These are phyloP conservation scores for Oophaga sylvatica DNA, from an alignment of 2,797 vertebrate genomes.

Conservation along the genomic window DNA sequence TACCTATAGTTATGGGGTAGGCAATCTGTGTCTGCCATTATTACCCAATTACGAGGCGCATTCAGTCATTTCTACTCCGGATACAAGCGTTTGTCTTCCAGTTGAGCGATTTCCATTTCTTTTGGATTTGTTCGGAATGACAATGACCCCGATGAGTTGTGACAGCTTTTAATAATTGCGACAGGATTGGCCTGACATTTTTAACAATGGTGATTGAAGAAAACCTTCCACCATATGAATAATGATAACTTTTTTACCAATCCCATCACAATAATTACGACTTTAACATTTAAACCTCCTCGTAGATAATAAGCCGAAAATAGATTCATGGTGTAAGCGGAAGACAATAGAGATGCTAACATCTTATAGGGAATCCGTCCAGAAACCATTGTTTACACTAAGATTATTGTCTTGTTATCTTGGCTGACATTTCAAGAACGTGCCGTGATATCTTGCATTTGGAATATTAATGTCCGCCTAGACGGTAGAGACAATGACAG, in stretches of 20 bases:
- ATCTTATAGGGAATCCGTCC: constrained; percentile 20
- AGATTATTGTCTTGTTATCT: constrained; percentile 46
- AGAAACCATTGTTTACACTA: constrained; percentile 37
- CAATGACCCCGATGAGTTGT: constrained; percentile 43
- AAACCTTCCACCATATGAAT: constrained; percentile 48
- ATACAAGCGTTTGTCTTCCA: constrained; percentile 33
- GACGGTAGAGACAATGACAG: neutral
- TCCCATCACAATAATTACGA: constrained; percentile 23
- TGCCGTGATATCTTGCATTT: neutral
- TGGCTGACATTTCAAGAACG: constrained; percentile 26
- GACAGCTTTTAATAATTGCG: constrained; percentile 54
- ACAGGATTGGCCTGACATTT: constrained; percentile 51
- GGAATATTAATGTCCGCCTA: constrained; percentile 14
- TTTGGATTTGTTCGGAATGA: constrained; percentile 49
- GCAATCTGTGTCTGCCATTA: constrained; percentile 23
- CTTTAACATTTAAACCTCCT: constrained; percentile 44
- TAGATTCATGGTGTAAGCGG: constrained; percentile 16
- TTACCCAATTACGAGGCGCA: constrained; percentile 25
- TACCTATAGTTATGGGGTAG: neutral
- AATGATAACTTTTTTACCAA: constrained; percentile 32
- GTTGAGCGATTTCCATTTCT: constrained; percentile 47
- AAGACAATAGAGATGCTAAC: constrained; percentile 24
- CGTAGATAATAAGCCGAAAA: constrained; percentile 34
- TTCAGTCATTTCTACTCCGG: neutral
- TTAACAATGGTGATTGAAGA: constrained; percentile 45